Base-by-base conservation (phyloP, 64 coral and sea anemone species). In the Astreopora myriophthalma region DNA sequence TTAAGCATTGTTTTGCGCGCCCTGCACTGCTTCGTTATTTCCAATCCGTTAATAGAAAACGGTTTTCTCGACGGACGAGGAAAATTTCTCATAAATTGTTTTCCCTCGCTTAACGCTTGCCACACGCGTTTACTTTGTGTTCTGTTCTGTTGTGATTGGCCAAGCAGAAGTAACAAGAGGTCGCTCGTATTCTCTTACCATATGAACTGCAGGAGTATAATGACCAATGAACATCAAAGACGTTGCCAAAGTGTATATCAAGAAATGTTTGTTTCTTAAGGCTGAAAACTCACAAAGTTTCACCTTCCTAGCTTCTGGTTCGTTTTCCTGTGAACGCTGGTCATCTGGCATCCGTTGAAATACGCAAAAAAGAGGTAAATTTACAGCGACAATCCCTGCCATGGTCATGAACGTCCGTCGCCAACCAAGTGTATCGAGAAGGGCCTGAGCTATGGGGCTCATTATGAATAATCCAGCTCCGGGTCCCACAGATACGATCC, bases 131-230 rank as follows among this genome's bases (percentile, higher is more conserved):
- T n/a, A n/a, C n/a, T n/a, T n/a, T n/a, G n/a, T n/a, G n/a, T n/a
- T n/a, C n/a, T n/a, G n/a, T n/a, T n/a, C n/a, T n/a, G n/a, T n/a
- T n/a, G n/a, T n/a, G n/a, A n/a, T n/a, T n/a, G n/a, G n/a, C n/a
- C n/a, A n/a, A n/a, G n/a, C n/a, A n/a, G n/a, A n/a, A n/a, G n/a
- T n/a, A n/a, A n/a, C n/a, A n/a, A n/a, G n/a, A n/a, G n/a, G n/a
- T n/a, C n/a, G n/a, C n/a, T 12, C 19, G 38, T 62, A 25, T 86
- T 70, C 0, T 48, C 87, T 76, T 89, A 89, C 87, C 87, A 89
- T 39, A 16, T 89, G 87, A 69, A 89, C 61, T 3, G 87, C 11
- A 17, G 74, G 87, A 17, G 58, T 77, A 39, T 48, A 89, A 48
- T 89, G 87, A 0, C 87, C 51, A 19, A 58, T 34, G 9, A 11